Evolutionary conservation across 2,797 vertebrate species (phyloP).

Genomic region (Crypturellus tataupa): DNA sequence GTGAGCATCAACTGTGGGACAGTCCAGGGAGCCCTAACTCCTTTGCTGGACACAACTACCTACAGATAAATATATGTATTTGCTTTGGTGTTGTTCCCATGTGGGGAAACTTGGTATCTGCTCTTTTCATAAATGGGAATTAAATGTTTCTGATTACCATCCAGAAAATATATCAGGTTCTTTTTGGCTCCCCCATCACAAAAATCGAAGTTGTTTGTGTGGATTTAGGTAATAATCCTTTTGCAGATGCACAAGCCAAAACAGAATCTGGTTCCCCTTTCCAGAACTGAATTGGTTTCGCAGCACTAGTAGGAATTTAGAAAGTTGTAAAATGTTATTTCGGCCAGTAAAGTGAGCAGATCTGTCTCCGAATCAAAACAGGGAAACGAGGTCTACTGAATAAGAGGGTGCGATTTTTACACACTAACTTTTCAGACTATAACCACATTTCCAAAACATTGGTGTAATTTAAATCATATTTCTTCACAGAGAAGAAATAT

Average conservation of each 20-base stretch:
- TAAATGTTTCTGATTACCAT: neutral
- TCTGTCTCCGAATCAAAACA: constrained; percentile 51
- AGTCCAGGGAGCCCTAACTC: neutral
- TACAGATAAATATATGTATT: neutral
- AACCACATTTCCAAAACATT: constrained; percentile 51
- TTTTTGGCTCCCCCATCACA: constrained; percentile 1
- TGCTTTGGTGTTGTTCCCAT: neutral
- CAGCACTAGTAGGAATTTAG: constrained; percentile 58
- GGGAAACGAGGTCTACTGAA: constrained; percentile 18
- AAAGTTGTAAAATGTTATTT: constrained; percentile 70
- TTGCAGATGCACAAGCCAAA: constrained; percentile 39
- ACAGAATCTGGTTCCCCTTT: constrained; percentile 51
- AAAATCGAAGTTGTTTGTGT: neutral
- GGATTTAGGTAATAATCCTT: constrained; percentile 46
- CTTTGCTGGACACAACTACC: neutral
- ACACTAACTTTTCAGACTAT: constrained; percentile 49
- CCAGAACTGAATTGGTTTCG: constrained; percentile 58
- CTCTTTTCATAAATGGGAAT: constrained; percentile 8
- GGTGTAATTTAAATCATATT: constrained; percentile 35
- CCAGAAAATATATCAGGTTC: neutral
- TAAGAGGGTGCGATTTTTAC: constrained; percentile 65
- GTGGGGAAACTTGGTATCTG: neutral
- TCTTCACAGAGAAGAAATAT: neutral
- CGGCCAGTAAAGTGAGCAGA: constrained; percentile 31
- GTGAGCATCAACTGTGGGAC: neutral